Conservation (phyloP, 2,797 vertebrate species). For the Amniataba percoides region DNA sequence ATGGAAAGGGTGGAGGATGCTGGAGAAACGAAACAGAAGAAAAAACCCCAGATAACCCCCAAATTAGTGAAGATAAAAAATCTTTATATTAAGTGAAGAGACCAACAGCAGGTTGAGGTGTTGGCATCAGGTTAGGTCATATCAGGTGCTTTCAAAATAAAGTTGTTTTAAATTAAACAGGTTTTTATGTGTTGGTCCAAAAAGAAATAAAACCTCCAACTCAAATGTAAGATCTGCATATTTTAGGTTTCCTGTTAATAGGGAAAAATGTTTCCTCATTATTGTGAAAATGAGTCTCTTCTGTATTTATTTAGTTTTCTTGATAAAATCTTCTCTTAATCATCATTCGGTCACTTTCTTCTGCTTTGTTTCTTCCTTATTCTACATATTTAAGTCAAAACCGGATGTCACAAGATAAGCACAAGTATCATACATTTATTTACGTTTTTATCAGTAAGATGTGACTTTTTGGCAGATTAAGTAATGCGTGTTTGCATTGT, state of each 20-base stretch:
- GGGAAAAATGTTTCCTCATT: neutral
- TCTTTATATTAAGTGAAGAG: constrained; percentile 53
- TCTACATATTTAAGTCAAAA: neutral
- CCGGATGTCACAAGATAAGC: neutral
- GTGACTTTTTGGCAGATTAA: neutral
- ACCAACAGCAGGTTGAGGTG: constrained; percentile 30
- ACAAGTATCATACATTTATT: neutral
- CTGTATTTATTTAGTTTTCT: neutral
- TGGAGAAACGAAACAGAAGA: constrained; percentile 24
- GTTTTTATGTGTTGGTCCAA: neutral
- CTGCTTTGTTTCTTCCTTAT: neutral
- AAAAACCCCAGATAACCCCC: constrained; percentile 15
- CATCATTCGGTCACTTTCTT: neutral
- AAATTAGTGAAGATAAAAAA: constrained; percentile 33
- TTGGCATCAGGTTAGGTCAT: constrained; percentile 23
- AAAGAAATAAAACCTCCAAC: neutral
- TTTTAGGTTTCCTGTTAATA: neutral
- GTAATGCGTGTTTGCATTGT: neutral
- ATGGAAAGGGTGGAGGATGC: constrained; percentile 17
- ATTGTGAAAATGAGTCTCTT: neutral
- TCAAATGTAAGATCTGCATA: neutral
- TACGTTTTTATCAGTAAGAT: neutral
- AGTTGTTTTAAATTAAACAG: constrained; percentile 15
- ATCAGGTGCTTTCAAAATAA: constrained; percentile 13
- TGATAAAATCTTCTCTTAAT: neutral